Evolutionary conservation across 2,113 vertebrate genomes (phyloP).

Genomic region (Brachirus orientalis): DNA sequence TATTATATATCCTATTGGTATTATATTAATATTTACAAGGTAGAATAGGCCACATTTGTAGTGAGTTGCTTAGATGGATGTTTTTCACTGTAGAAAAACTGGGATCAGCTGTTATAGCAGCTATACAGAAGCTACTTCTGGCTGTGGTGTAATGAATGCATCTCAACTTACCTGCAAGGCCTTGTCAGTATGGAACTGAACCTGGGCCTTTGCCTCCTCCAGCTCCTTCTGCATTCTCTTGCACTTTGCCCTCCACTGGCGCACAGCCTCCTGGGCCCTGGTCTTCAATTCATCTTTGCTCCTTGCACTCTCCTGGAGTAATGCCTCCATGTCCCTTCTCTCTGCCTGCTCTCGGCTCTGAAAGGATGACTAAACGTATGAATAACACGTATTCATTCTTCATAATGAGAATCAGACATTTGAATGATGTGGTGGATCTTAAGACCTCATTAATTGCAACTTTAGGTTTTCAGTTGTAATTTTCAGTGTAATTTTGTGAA

Average conservation of each 20-base stretch:
- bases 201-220: constrained; percentile 81
- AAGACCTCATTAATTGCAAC: neutral
- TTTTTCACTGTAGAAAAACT: neutral
- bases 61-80: neutral
- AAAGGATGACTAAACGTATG: constrained; percentile 16
- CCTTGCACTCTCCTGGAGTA: constrained; percentile 83
- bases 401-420: constrained; percentile 5
- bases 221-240: constrained; percentile 85
- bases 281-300: constrained; percentile 87
- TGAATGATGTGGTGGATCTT: neutral
- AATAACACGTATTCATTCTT: constrained; percentile 16
- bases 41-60: neutral
- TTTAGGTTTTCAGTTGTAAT: neutral
- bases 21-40: neutral
- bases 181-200: constrained; percentile 76
- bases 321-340: constrained; percentile 80
- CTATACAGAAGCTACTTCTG: neutral
- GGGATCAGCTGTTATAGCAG: constrained; percentile 3
- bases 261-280: constrained; percentile 89
- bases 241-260: constrained; percentile 90
- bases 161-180: constrained; percentile 80
- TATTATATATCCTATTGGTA: too few relatives aligned
- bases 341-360: constrained; percentile 79
- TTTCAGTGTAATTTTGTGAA: constrained; percentile 3
- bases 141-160: constrained; percentile 27